Evolutionary conservation across 2,888 invertebrate species (phyloP), one percentile per base, ranked within the genome.

Genomic region (Phalangium opilio): DNA sequence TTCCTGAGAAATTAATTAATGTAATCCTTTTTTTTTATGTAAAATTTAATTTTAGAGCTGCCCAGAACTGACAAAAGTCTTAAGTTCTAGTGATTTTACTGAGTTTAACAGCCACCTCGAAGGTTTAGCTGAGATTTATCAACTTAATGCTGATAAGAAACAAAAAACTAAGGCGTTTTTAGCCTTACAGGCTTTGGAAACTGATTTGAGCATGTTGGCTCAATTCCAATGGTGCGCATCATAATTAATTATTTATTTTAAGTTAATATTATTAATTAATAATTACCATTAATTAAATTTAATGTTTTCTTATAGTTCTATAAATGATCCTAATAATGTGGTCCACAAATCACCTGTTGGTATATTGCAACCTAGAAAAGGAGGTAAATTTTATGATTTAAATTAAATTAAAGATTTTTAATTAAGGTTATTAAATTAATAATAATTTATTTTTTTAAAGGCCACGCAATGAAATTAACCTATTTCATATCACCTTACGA

Each of bases 401-500:
- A 34, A 14, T 34, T 4, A n/a, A 34, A 34, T 14, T 34, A 4
- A 14, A 34, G 4, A 14, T 40, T 40, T 3, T 3, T 42, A 11
- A 18, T 21, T n/a, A 14, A 15, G 27, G 3, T 14, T 42, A 42
- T 42, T 42, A 7, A 42, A 20, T 19, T 3, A 42, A 2, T 19
- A 42, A 21, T 42, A 12, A 42, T 42, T 12, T n/a, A 21, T 32
- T 4, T 11, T 51, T 43, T 61, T 63, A 5, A 66, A 81, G 82
- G 87, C 49, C 87, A 90, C 63, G 84, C 93, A 1, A 84, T 93
- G 84, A 83, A 83, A 60, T 70, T 95, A 21, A 90, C 87, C 0
- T 95, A 90, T 66, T 91, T 91, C 65, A 83, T 91, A 3, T 84
- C 87, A 0, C 90, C 91, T 0, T 91, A 90, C 62, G 90, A 91